phyloP scores from a whole-genome alignment of 2,797 vertebrate genomes.

The Otolemur crassicaudatus region DNA sequence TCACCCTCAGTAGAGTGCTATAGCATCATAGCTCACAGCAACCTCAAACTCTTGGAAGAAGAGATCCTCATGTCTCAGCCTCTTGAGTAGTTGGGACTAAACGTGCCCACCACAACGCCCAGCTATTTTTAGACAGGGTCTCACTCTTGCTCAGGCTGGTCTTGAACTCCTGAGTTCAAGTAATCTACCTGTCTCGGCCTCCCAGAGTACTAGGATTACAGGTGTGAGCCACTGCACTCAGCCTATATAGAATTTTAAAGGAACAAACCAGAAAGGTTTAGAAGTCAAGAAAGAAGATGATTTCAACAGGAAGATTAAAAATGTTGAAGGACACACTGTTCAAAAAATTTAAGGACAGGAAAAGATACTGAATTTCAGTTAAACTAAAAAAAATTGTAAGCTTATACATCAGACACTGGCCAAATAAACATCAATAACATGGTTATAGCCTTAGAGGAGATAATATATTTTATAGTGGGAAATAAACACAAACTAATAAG shows the following conservation, averaged over 20 bases:
- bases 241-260: background rate
- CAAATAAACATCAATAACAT: background rate
- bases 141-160: no score
- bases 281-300: background rate
- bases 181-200: no score
- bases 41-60: no score
- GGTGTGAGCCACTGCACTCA: no score
- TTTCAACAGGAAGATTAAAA: background rate
- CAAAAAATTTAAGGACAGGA: background rate
- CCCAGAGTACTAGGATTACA: no score
- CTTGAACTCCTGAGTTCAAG: no score
- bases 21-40: no score
- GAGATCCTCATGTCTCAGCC: no score
- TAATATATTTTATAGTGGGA: background rate
- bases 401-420: background rate
- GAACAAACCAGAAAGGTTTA: constrained; percentile 11
- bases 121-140: no score
- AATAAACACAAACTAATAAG: background rate
- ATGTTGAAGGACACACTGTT: background rate
- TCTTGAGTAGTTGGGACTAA: no score
- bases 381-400: background rate
- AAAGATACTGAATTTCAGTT: constrained; percentile 10
- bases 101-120: no score
- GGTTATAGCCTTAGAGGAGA: background rate
- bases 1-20: no score